phyloP scores from a whole-genome alignment of 2,888 invertebrate genomes.

The Cremastobaeus sp. region DNA sequence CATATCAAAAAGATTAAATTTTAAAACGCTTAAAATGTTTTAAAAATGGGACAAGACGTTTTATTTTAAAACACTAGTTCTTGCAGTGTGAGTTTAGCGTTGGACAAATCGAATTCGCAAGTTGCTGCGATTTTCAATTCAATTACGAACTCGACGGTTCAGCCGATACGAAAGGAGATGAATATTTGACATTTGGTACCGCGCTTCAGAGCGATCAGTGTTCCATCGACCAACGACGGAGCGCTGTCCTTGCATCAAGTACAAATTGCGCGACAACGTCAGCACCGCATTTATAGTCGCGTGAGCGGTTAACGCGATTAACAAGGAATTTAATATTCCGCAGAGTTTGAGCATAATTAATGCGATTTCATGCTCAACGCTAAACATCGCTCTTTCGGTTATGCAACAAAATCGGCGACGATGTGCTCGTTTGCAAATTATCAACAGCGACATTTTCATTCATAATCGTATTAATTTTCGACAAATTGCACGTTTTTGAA shows the following conservation, averaged over 20 bases:
- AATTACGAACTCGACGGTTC: too few relatives aligned
- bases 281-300: constrained; percentile 50
- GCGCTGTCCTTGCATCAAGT: constrained; percentile 35
- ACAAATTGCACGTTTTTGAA: too few relatives aligned
- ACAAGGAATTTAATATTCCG: constrained; percentile 34
- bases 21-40: too few relatives aligned
- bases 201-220: background rate
- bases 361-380: constrained; percentile 32
- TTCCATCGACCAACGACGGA: constrained; percentile 8
- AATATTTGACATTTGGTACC: background rate
- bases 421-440: too few relatives aligned
- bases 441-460: too few relatives aligned
- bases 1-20: too few relatives aligned
- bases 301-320: constrained; percentile 51
- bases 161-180: too few relatives aligned
- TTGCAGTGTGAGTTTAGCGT: too few relatives aligned
- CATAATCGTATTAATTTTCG: too few relatives aligned
- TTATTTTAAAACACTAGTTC: too few relatives aligned
- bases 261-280: constrained; percentile 33
- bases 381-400: constrained; percentile 20
- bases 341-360: constrained; percentile 51
- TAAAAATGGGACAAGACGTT: too few relatives aligned
- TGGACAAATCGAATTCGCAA: background rate
- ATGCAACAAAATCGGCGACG: constrained; percentile 20
- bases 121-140: background rate